These are phyloP conservation scores for Columba livia DNA, from an alignment of 2,113 vertebrate species.

Conservation along the genomic window DNA sequence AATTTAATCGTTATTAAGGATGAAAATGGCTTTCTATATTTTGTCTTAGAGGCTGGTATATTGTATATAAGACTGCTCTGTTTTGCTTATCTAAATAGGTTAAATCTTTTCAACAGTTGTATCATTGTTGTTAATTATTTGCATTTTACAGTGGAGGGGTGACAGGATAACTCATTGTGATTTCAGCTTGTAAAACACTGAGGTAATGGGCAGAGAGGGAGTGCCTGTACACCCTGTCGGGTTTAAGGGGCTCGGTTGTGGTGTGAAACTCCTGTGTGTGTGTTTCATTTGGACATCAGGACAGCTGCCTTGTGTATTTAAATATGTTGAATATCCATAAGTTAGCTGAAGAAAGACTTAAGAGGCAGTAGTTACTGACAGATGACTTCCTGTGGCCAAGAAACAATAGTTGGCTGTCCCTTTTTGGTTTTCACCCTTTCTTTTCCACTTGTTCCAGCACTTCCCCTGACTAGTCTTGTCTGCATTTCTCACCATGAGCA, in stretches of 20 bases:
- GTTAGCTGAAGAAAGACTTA: not conserved
- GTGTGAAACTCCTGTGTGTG: not conserved
- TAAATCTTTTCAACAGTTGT: not conserved
- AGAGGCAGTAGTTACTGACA: not conserved
- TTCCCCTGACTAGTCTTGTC: not conserved
- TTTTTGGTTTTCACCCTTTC: not conserved
- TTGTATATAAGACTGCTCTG: not conserved
- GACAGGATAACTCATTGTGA: not conserved
- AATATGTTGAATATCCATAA: rapidly evolving
- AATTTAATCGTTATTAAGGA: constrained; percentile 2
- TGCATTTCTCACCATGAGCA: not conserved
- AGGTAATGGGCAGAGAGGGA: not conserved
- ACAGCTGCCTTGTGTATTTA: not conserved
- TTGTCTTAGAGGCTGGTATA: not conserved
- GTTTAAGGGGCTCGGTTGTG: not conserved
- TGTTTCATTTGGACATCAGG: rapidly evolving
- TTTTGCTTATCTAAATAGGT: not conserved
- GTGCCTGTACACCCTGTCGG: rapidly evolving
- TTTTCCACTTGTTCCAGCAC: rapidly evolving
- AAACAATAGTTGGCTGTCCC: not conserved
- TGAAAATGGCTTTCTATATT: not conserved
- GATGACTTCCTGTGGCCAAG: rapidly evolving
- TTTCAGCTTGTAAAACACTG: not conserved
- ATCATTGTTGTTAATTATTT: not conserved
- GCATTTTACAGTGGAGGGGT: not conserved